Evolutionary conservation across 2,797 vertebrate species (phyloP).

Genomic region (Melopsittacus undulatus): DNA sequence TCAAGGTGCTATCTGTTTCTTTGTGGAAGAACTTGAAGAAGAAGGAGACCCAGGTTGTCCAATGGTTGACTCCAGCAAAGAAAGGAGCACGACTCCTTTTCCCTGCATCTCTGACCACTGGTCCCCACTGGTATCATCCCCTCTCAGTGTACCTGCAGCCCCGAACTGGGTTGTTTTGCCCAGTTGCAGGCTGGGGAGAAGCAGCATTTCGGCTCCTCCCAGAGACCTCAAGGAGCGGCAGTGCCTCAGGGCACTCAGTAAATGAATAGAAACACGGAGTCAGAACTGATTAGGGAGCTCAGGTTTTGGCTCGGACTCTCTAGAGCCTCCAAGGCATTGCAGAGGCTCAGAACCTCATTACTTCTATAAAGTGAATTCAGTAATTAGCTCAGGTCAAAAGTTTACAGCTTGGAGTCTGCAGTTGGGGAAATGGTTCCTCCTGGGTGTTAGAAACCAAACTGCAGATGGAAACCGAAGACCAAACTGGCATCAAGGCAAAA

Average conservation of each 20-base stretch:
- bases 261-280: slow-evolving; percentile 52
- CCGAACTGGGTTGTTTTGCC: background rate
- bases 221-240: slow-evolving; percentile 40
- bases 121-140: background rate
- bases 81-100: background rate
- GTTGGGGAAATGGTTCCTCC: slow-evolving; percentile 14
- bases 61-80: background rate
- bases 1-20: background rate
- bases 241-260: slow-evolving; percentile 37
- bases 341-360: slow-evolving; percentile 66
- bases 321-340: slow-evolving; percentile 63
- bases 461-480: background rate
- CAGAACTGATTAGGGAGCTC: slow-evolving; percentile 69
- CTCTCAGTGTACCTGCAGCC: background rate
- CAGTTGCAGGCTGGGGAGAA: background rate
- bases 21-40: background rate
- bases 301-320: slow-evolving; percentile 59
- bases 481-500: background rate
- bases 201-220: slow-evolving; percentile 10
- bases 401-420: slow-evolving; percentile 53
- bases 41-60: background rate
- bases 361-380: slow-evolving; percentile 61
- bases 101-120: background rate
- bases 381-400: slow-evolving; percentile 74
- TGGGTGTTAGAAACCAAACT: background rate